Base-by-base conservation (phyloP, 1,140 invertebrate genomes). In the Medauroidea extradentata region DNA sequence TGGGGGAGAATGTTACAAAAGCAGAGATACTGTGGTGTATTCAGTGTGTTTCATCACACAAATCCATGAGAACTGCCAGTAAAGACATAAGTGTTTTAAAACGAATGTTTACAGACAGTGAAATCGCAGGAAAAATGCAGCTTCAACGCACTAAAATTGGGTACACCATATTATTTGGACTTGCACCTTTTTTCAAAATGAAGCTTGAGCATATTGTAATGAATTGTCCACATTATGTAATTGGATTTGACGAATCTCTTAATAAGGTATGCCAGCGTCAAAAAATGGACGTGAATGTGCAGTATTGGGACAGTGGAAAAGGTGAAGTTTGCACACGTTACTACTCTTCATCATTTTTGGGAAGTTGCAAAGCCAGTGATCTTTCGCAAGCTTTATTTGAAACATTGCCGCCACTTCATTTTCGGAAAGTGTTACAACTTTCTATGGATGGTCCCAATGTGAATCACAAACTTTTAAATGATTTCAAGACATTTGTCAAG, bases 81-180 rank as follows among this genome's bases (percentile, higher is more conserved):
- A 61, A 44, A 39, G 41, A 53, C 46, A 58, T 65, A 4, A 52
- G n/a, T 16, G 24, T 63, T 24, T 65, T 65, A 55, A 43, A 56
- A 38, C 24, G 25, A 7, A 62, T 66, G 60, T 66, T 64, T 52
- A 18, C 16, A 4, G 55, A 66, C 51, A 55, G 48, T 23, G 29
- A 34, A 29, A 64, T 64, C 50, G 63, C 60, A 39, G 38, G 29
- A n/a, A 61, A 60, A 60, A 67, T 63, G 59, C 34, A 67, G 57
- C 27, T 67, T 43, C 63, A 63, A 52, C 48, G 55, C 25, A 53
- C 52, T 2, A 67, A 67, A 49, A 59, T 67, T 38, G 61, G 56
- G 2, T 66, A 65, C 21, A 46, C 42, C 0, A 21, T 61, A 27
- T n/a, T 60, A 13, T 51, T 57, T 58, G 61, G 63, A 4, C 48